phyloP scores from a whole-genome alignment of 2,888 invertebrate genomes.

The Ceraclea dissimilis region DNA sequence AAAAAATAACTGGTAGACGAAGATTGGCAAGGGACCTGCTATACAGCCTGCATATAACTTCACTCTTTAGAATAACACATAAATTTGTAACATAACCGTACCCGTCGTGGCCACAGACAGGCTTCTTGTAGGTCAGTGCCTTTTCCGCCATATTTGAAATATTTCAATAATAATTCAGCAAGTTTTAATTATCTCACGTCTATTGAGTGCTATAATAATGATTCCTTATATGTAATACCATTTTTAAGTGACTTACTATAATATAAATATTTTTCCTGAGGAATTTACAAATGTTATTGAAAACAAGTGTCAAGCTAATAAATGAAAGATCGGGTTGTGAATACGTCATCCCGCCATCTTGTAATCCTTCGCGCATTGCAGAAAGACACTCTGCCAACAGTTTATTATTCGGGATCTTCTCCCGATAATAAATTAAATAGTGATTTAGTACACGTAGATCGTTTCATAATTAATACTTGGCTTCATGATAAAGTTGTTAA shows the following conservation, averaged over 20 bases:
- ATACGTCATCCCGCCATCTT: constrained; percentile 42
- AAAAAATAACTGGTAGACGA: too few relatives aligned
- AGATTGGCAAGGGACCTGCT: too few relatives aligned
- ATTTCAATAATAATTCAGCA: constrained; percentile 8
- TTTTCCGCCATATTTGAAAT: constrained; percentile 20
- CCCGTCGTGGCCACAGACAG: constrained; percentile 6
- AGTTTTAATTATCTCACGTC: background rate
- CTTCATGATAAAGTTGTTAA: constrained; percentile 46
- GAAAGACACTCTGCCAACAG: constrained; percentile 50
- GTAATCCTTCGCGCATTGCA: constrained; percentile 52
- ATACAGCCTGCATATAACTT: too few relatives aligned
- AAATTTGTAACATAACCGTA: too few relatives aligned
- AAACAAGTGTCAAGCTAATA: constrained; percentile 14
- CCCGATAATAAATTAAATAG: constrained; percentile 47
- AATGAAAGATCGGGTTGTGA: constrained; percentile 15
- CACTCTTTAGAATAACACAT: too few relatives aligned
- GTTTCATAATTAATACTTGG: constrained; percentile 47
- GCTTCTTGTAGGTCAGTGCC: constrained; percentile 18
- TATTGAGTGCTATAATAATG: background rate
- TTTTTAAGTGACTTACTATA: constrained; percentile 1
- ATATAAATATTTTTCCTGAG: constrained; percentile 4
- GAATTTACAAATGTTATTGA: constrained; percentile 9
- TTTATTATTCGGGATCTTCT: constrained; percentile 49
- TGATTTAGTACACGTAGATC: constrained; percentile 51
- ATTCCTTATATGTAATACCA: background rate